Conservation (phyloP, 2,888 invertebrate genomes). For the Ommatoiulus sabulosus region DNA sequence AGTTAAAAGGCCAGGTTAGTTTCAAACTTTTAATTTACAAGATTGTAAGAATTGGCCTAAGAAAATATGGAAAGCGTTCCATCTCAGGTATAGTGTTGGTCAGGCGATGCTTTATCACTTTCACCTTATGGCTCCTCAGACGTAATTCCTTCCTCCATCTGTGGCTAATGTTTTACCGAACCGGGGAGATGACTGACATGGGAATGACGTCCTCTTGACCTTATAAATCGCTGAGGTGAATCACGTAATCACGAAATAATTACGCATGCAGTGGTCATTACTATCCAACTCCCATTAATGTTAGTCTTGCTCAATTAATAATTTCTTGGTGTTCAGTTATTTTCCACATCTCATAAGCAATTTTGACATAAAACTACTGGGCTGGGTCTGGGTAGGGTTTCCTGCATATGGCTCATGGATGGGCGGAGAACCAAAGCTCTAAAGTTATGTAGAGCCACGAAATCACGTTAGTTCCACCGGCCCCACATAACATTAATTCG, state of each 20-base stretch:
- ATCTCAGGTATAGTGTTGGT: too few relatives aligned
- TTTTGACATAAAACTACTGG: not conserved
- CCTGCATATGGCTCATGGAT: not conserved
- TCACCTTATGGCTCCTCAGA: too few relatives aligned
- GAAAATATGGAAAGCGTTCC: too few relatives aligned
- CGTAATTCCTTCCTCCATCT: too few relatives aligned
- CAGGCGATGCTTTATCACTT: too few relatives aligned
- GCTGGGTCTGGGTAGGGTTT: not conserved
- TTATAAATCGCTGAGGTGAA: not conserved
- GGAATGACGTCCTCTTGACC: not conserved
- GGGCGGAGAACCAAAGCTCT: not conserved
- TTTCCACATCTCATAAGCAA: not conserved
- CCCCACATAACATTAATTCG: not conserved
- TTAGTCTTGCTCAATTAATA: not conserved
- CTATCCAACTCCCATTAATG: not conserved
- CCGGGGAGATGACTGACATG: not conserved
- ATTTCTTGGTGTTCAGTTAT: not conserved
- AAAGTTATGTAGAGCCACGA: not conserved
- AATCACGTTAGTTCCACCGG: slow-evolving; percentile 21
- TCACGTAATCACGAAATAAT: slow-evolving; percentile 25
- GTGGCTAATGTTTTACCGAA: not conserved
- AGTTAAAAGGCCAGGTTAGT: too few relatives aligned
- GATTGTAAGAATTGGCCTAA: too few relatives aligned
- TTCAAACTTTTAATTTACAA: too few relatives aligned
- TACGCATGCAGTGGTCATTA: not conserved